Conservation (phyloP, 2,888 invertebrate genomes). For the Drosophila pseudotalamancana region DNA sequence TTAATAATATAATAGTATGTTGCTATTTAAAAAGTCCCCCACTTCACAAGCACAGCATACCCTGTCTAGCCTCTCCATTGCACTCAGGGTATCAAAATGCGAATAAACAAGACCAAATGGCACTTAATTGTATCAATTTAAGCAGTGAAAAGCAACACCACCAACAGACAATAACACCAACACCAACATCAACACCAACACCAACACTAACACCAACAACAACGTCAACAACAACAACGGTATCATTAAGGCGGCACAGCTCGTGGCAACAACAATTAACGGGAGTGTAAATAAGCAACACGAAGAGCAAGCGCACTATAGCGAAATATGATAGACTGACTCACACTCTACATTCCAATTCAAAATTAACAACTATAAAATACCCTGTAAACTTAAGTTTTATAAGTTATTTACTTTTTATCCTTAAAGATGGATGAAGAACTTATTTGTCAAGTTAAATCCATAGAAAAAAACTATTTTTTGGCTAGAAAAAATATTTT, state of each 20-base stretch:
- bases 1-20: too few relatives aligned
- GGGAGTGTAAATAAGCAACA: neutral
- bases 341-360: too few relatives aligned
- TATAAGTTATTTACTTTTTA: too few relatives aligned
- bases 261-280: constrained; percentile 21
- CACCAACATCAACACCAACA: neutral
- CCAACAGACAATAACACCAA: neutral
- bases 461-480: too few relatives aligned
- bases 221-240: neutral
- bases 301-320: neutral
- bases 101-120: constrained; percentile 66
- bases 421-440: too few relatives aligned
- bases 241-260: neutral
- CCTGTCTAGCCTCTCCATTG: too few relatives aligned
- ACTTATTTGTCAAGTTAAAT: too few relatives aligned
- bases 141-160: constrained; percentile 56
- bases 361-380: neutral
- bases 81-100: too few relatives aligned
- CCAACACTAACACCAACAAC: neutral
- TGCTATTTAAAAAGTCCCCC: too few relatives aligned
- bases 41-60: too few relatives aligned
- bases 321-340: neutral
- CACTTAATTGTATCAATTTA: constrained; percentile 76
- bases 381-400: constrained; percentile 15
- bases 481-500: too few relatives aligned